phyloP scores from a whole-genome alignment of 2,113 vertebrate species.

The Colius striatus region DNA sequence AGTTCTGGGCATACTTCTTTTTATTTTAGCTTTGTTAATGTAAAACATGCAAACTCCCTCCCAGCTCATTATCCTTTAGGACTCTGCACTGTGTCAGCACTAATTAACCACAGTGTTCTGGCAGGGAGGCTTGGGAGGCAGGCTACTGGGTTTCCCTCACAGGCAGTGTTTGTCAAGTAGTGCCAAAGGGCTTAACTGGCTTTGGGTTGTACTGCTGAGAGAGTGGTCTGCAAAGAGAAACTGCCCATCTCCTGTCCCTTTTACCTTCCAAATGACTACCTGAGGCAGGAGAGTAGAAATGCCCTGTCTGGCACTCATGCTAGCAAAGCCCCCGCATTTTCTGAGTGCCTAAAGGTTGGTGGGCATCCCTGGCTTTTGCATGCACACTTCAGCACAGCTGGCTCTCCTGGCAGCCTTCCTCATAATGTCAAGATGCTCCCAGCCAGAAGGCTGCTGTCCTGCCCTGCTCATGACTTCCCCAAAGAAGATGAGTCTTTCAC shows the following conservation, averaged over 20 bases:
- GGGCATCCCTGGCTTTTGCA: not conserved
- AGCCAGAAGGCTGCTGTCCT: not conserved
- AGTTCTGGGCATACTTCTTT: not conserved
- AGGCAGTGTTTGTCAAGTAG: not conserved
- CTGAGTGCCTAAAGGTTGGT: not conserved
- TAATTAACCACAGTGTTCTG: not conserved
- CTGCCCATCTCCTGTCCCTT: not conserved
- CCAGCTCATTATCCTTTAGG: not conserved
- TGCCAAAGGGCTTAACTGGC: not conserved
- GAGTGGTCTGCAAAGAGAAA: not conserved
- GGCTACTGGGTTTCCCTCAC: not conserved
- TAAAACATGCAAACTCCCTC: not conserved
- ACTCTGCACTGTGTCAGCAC: constrained; percentile 28
- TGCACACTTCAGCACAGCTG: not conserved
- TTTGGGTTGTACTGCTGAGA: not conserved
- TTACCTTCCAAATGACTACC: not conserved
- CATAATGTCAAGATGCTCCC: not conserved
- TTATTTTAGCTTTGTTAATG: not conserved
- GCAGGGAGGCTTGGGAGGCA: not conserved
- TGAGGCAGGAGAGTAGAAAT: not conserved
- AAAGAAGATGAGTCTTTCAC: not conserved
- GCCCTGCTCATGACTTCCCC: not conserved
- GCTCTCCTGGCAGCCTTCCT: not conserved
- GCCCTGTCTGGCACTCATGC: not conserved
- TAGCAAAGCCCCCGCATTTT: not conserved